phyloP scores from a whole-genome alignment of 2,888 invertebrate species.

The Perdita meconis region DNA sequence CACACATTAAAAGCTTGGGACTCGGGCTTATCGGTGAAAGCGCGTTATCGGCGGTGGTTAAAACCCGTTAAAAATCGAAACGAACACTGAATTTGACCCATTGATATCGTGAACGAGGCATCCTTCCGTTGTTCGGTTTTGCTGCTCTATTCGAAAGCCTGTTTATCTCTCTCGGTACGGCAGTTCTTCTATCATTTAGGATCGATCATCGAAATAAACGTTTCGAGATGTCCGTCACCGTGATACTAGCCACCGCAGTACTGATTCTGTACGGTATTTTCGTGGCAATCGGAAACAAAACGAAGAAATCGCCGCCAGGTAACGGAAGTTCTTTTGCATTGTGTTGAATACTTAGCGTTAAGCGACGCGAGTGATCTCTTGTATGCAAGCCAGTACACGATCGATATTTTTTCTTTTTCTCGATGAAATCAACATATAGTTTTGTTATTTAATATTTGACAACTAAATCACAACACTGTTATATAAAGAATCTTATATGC shows the following conservation, averaged over 20 bases:
- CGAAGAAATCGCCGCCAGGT: constrained; percentile 56
- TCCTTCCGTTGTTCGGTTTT: neutral
- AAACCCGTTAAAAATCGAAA: constrained; percentile 1
- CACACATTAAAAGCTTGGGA: neutral
- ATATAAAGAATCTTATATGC: too few relatives aligned
- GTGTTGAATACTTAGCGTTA: neutral
- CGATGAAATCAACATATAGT: neutral
- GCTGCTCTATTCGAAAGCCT: neutral
- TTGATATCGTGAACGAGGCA: neutral
- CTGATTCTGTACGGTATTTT: constrained; percentile 28
- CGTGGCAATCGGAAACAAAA: neutral
- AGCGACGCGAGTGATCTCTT: too few relatives aligned
- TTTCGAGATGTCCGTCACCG: constrained; percentile 25
- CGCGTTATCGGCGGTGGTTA: constrained; percentile 37
- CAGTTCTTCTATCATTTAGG: too few relatives aligned
- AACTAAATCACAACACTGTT: too few relatives aligned
- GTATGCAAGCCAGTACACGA: too few relatives aligned
- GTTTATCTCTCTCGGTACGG: neutral
- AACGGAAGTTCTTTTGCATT: constrained; percentile 27
- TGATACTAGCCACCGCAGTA: neutral
- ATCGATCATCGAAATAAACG: neutral
- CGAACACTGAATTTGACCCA: neutral
- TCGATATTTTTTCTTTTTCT: neutral
- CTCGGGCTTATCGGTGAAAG: constrained; percentile 16
- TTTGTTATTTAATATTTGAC: neutral